Conservation (phyloP, 2,113 vertebrate genomes). For the Notarius lentiginosus region DNA sequence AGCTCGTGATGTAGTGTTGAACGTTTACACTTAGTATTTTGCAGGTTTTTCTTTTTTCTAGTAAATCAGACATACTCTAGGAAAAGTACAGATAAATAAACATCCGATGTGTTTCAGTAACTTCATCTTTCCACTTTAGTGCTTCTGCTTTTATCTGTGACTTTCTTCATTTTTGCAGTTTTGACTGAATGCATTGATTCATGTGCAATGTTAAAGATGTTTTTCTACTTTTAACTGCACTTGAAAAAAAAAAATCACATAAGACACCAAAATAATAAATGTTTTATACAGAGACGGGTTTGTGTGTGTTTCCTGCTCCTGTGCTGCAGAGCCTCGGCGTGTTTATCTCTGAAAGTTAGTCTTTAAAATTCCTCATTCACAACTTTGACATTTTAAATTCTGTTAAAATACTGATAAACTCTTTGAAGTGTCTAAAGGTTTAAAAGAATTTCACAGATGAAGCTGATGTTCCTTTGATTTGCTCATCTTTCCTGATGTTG, state of each 20-base stretch:
- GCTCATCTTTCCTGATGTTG: not conserved
- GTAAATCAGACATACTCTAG: not conserved
- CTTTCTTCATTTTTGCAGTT: not conserved
- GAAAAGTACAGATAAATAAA: no score
- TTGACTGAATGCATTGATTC: slow-evolving; percentile 1
- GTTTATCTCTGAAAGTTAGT: not conserved
- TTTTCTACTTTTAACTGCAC: slow-evolving; percentile 43
- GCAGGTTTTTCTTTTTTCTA: not conserved
- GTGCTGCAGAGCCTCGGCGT: not conserved
- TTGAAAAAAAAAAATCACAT: slow-evolving; percentile 6
- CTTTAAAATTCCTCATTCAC: not conserved
- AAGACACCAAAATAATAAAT: slow-evolving; percentile 34
- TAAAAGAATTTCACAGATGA: not conserved
- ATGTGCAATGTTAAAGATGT: slow-evolving; percentile 27
- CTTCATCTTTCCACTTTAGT: slow-evolving; percentile 28
- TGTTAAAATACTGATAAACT: not conserved
- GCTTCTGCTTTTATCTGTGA: slow-evolving; percentile 28
- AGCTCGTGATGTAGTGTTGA: slow-evolving; percentile 1
- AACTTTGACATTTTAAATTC: not conserved
- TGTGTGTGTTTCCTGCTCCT: not conserved
- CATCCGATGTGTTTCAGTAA: not conserved
- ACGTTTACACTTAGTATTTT: slow-evolving; percentile 31
- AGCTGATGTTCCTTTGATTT: not conserved
- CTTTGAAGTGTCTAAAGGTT: not conserved
- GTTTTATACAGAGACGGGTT: slow-evolving; percentile 9